phyloP scores from a whole-genome alignment of 2,113 vertebrate genomes.

The Empidonax alnorum region DNA sequence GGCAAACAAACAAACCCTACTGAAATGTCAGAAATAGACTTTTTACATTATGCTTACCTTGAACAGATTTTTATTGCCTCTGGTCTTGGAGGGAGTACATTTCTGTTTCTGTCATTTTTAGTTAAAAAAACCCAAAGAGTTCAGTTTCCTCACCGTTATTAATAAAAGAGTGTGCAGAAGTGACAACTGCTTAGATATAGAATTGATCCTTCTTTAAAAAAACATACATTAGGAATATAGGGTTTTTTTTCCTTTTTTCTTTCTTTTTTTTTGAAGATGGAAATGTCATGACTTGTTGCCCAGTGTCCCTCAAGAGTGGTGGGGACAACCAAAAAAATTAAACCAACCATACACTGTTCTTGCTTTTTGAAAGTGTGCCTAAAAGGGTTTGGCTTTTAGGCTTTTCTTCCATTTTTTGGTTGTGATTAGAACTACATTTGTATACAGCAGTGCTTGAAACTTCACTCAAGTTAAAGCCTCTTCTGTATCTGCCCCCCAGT shows the following conservation, averaged over 20 bases:
- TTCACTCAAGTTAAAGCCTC: background rate
- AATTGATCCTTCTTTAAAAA: background rate
- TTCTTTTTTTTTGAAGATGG: background rate
- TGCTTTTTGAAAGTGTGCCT: background rate
- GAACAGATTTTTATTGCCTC: background rate
- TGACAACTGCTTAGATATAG: background rate
- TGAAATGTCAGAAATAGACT: background rate
- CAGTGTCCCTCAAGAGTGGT: background rate
- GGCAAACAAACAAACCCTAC: rapidly evolving
- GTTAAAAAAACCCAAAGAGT: background rate
- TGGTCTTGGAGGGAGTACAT: background rate
- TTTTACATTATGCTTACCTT: background rate
- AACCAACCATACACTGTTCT: background rate
- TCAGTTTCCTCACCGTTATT: background rate
- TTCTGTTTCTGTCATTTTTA: background rate
- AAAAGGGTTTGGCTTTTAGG: background rate
- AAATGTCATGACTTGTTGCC: background rate
- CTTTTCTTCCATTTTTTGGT: background rate
- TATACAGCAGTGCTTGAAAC: background rate
- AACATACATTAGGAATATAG: background rate
- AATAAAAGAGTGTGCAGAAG: background rate
- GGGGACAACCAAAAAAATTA: background rate
- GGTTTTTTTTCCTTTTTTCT: too few species aligned
- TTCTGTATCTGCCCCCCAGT: background rate
- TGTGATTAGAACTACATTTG: background rate